Percentiles rank a stretch among this genome's conserved stretches.
phyloP scores from a whole-genome alignment of 2,888 invertebrate species.

The Cordylochernes scorpioides region DNA sequence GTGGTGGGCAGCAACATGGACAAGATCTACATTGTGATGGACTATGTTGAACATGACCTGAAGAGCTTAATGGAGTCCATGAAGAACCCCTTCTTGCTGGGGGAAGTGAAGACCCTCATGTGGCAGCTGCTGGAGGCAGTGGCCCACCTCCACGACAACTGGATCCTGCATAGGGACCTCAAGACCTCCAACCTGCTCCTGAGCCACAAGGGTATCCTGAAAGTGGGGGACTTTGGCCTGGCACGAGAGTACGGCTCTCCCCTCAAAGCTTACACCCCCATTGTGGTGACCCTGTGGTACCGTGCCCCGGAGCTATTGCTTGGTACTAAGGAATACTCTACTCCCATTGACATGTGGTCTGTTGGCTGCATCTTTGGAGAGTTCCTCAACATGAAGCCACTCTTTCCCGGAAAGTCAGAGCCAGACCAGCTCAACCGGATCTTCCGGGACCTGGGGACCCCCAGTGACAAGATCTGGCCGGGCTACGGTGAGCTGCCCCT shows the following conservation, averaged over 20 bases:
- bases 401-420: conserved; percentile 90
- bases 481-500: conserved; percentile 71
- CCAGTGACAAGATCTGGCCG: conserved; percentile 82
- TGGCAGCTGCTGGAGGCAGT: conserved; percentile 72
- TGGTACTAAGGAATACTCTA: conserved; percentile 69
- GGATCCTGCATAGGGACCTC: conserved; percentile 92
- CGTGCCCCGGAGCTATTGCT: conserved; percentile 80
- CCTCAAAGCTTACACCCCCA: conserved; percentile 74
- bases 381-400: conserved; percentile 69
- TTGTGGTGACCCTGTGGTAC: conserved; percentile 97
- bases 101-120: conserved; percentile 82
- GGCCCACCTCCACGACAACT: conserved; percentile 89
- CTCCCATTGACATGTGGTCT: conserved; percentile 87
- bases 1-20: conserved; percentile 99
- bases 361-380: conserved; percentile 96
- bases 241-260: conserved; percentile 96
- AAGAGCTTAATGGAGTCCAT: conserved; percentile 96
- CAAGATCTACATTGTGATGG: conserved; percentile 70
- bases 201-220: conserved; percentile 50
- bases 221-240: conserved; percentile 65
- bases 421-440: conserved; percentile 78
- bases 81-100: conserved; percentile 34
- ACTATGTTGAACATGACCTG: conserved; percentile 94
- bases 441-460: conserved; percentile 74
- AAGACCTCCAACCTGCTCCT: conserved; percentile 89